Base-by-base conservation (phyloP, 2,888 invertebrate species). In the Hypselothyrea guttata region DNA sequence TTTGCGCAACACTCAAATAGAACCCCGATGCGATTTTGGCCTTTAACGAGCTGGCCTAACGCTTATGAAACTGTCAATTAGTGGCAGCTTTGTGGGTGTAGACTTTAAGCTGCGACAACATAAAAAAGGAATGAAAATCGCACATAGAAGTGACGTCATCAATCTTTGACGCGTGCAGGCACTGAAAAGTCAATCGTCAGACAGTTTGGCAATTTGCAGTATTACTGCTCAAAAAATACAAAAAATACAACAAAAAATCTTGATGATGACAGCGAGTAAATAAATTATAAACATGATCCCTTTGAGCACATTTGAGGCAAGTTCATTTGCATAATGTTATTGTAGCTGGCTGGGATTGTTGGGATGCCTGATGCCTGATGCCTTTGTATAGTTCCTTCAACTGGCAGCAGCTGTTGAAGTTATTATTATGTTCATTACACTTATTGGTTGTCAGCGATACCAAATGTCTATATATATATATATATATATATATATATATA, bases 51-150 rank as follows among this genome's bases (percentile, higher is more conserved):
- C 57, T 63, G 52, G 18, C 31, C 45, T 48, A 9, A 40, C 42
- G 63, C 61, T 85, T 81, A 77, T 77, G 86, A 71, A 81, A 81
- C 81, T 84, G 86, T 82, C 81, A 82, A 82, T 86, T 86, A 82
- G 86, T 74, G 78, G 61, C 61, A 53, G 76, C 63, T 78, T 61
- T 51, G 55, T 22, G 11, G 41, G 49, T 31, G 15, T 35, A 13
- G 65, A 72, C 85, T 78, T 82, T 69, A 71, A 81, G 71, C 71
- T 58, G 38, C 13, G 22, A 15, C 38, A 41, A 31, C 16, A 30
- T 31, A 8, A 18, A 40, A 33, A 45, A 9, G 5, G 22, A 22
- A 22, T 4, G 5, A 22, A 22, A 22, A 22, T 5, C 4, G 8
- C 45, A 11, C 30, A 7, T 15, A 18, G 35, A n/a, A 12, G 55